Evolutionary conservation across 2,888 invertebrate species (phyloP).

Genomic region (Steinernema carpocapsae): DNA sequence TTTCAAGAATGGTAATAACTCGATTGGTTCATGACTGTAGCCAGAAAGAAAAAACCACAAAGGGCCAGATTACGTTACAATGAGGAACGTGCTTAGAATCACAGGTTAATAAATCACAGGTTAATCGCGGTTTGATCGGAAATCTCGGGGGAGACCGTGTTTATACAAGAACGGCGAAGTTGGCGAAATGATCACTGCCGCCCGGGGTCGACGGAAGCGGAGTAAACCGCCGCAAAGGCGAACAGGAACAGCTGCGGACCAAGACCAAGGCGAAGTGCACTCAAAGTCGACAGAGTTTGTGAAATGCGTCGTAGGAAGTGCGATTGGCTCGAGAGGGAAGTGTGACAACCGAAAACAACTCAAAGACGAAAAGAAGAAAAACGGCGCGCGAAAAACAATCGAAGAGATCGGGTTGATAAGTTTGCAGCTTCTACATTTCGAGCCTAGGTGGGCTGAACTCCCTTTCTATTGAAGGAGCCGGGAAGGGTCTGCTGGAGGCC

Average conservation of each 20-base stretch:
- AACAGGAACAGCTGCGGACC: slow-evolving; percentile 32
- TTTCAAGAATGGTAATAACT: too few species aligned
- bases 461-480: too few species aligned
- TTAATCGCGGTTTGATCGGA: neutral
- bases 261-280: slow-evolving; percentile 9
- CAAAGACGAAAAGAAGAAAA: neutral
- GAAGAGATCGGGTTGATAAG: too few species aligned
- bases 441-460: too few species aligned
- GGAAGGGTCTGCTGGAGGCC: too few species aligned
- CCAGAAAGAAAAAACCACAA: too few species aligned
- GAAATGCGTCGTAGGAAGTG: slow-evolving; percentile 1
- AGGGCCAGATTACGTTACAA: too few species aligned
- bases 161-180: slow-evolving; percentile 30
- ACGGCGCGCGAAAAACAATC: slow-evolving; percentile 29
- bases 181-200: slow-evolving; percentile 19
- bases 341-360: slow-evolving; percentile 22
- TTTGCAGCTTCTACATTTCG: too few species aligned
- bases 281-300: neutral
- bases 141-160: neutral
- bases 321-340: slow-evolving; percentile 7
- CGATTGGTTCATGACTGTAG: too few species aligned
- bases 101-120: slow-evolving; percentile 11
- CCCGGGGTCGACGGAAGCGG: neutral
- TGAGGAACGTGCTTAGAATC: too few species aligned
- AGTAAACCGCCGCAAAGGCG: slow-evolving; percentile 5